Conservation (phyloP, 2,888 invertebrate genomes). For the Hipparchia semele region DNA sequence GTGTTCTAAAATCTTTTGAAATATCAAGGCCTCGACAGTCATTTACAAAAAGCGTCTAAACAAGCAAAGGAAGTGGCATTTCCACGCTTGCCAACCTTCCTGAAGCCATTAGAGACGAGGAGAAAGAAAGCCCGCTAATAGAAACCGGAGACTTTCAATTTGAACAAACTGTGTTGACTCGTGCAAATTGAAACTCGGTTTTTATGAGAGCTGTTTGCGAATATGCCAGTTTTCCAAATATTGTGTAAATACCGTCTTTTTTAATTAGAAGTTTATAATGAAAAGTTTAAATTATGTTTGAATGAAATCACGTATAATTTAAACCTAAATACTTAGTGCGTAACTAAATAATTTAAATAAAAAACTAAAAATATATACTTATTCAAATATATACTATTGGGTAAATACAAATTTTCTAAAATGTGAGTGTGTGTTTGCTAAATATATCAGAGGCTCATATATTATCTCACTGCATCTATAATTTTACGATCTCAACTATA, state of each 20-base stretch:
- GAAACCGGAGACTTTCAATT: conserved; percentile 29
- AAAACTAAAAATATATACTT: too few species aligned
- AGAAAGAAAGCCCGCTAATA: conserved; percentile 14
- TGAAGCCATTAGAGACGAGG: conserved; percentile 20
- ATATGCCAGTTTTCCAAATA: conserved; percentile 19
- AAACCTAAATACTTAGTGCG: too few species aligned
- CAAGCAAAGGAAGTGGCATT: conserved; percentile 19
- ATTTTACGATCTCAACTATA: too few species aligned
- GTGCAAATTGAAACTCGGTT: conserved; percentile 38
- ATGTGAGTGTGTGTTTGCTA: too few species aligned
- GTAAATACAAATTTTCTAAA: too few species aligned
- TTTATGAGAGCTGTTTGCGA: conserved; percentile 24
- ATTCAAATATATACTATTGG: too few species aligned
- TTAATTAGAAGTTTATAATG: too few species aligned
- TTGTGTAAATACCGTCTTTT: neutral
- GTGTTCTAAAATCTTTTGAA: neutral
- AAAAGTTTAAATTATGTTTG: too few species aligned
- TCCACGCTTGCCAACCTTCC: neutral
- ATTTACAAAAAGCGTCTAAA: conserved; percentile 1
- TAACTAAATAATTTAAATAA: too few species aligned
- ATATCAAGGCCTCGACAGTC: neutral
- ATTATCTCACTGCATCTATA: too few species aligned
- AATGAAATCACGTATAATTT: too few species aligned
- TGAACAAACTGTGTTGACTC: conserved; percentile 40
- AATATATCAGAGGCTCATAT: too few species aligned